Base-by-base conservation (phyloP, 1,140 invertebrate species). In the Neodiprion lecontei region DNA sequence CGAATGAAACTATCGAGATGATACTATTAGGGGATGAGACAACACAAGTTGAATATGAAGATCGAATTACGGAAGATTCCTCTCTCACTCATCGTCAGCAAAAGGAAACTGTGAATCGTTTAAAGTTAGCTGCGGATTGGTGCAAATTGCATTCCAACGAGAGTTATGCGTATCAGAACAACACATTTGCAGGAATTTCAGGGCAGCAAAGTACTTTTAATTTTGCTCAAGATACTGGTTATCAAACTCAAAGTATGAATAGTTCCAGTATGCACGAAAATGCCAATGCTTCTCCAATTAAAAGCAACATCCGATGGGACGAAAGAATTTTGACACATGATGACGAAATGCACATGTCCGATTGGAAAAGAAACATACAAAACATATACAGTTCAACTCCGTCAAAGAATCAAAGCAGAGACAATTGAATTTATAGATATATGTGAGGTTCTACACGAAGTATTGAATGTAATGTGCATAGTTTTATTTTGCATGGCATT, bases 301-400 rank as follows among this genome's bases (percentile, higher is more conserved):
- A 85, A 14, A 78, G 81, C 40, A 81, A 78, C 50, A 9, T 73
- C 65, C 61, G 73, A 65, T 82, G 79, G 78, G 74, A 80, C 23
- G 81, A 87, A 48, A 72, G 61, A 73, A 76, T 79, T 48, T 49
- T 78, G 50, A 71, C 69, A 9, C 75, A 72, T 65, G 82, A 82
- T 5, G 81, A 85, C 14, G 82, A 83, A 66, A 69, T 82, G 66
- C 77, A 73, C 65, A 49, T 83, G n/a, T 70, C 81, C 47, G 84
- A 86, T 67, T 85, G 85, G 86, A 80, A 81, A 66, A 74, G 82
- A 14, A 81, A 82, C n/a, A 79, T 84, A n/a, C 79, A 79, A 70
- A 82, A 84, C 70, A 78, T 88, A 74, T 83, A 82, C 72, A 84
- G 86, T 71, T 88, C 87, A 0, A 88, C 87, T 0, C 87, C 86